A percentile compares a stretch with the other conserved stretches of the same genome.
These are phyloP conservation scores for Diplodus puntazzo DNA, from an alignment of 2,797 vertebrate species.

Conservation along the genomic window DNA sequence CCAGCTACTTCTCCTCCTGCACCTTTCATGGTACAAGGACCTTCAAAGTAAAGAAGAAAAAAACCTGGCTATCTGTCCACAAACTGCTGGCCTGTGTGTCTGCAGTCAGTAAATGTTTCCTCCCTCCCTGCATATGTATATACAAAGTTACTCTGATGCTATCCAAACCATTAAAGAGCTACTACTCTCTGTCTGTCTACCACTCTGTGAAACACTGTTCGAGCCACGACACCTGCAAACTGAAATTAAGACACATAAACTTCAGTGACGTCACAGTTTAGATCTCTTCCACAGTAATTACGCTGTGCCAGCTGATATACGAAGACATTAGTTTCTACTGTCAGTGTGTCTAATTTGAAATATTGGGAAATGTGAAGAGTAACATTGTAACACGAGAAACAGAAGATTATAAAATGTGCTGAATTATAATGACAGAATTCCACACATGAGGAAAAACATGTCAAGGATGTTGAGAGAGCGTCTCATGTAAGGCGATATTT, in stretches of 20 bases:
- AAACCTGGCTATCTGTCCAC: background rate
- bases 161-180: constrained; percentile 7
- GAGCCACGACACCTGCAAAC: constrained; percentile 12
- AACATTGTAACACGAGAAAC: background rate
- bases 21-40: background rate
- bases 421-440: constrained; percentile 20
- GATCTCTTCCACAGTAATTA: background rate
- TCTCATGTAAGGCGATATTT: constrained; percentile 67
- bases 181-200: constrained; percentile 9
- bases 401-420: constrained; percentile 1
- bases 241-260: background rate
- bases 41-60: constrained; percentile 4
- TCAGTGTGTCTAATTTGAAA: background rate
- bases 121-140: background rate
- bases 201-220: constrained; percentile 7
- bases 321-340: background rate
- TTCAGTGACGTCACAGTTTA: background rate
- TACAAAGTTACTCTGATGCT: constrained; percentile 11
- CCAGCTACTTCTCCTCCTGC: background rate
- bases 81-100: background rate
- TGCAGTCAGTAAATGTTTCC: background rate
- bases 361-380: background rate
- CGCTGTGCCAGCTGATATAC: background rate
- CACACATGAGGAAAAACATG: constrained; percentile 44
- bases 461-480: constrained; percentile 30